phyloP scores from a whole-genome alignment of 2,113 vertebrate genomes.

The Protobothrops flavoviridis region DNA sequence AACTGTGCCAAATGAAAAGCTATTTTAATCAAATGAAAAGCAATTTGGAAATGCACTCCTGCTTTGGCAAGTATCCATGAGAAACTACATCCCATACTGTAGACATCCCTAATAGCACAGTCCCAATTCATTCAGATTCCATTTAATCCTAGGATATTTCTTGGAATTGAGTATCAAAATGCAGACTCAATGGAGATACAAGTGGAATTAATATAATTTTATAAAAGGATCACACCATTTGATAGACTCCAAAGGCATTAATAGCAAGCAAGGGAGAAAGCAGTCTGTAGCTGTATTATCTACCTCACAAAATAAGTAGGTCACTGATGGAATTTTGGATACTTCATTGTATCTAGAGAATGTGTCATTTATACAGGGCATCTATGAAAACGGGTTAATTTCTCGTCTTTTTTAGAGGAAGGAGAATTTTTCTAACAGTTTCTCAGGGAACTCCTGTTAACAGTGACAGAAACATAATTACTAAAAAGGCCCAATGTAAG shows the following conservation, averaged over 20 bases:
- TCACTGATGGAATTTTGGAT: neutral
- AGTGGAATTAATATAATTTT: neutral
- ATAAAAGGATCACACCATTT: neutral
- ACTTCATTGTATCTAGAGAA: conserved; percentile 40
- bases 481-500: neutral
- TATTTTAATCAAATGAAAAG: neutral
- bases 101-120: neutral
- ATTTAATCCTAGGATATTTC: neutral
- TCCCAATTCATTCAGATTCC: neutral
- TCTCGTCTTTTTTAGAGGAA: neutral
- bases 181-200: neutral
- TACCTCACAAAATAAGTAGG: neutral
- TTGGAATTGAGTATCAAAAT: neutral
- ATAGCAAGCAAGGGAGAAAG: neutral
- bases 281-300: neutral
- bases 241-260: neutral
- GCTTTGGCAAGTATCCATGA: neutral
- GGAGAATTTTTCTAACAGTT: neutral
- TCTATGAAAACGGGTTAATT: neutral
- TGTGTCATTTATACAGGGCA: conserved; percentile 10
- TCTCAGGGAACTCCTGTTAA: neutral
- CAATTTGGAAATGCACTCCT: neutral
- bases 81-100: neutral
- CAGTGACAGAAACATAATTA: neutral
- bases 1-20: neutral